phyloP scores from a whole-genome alignment of 2,113 vertebrate genomes.

The Osmerus eperlanus region DNA sequence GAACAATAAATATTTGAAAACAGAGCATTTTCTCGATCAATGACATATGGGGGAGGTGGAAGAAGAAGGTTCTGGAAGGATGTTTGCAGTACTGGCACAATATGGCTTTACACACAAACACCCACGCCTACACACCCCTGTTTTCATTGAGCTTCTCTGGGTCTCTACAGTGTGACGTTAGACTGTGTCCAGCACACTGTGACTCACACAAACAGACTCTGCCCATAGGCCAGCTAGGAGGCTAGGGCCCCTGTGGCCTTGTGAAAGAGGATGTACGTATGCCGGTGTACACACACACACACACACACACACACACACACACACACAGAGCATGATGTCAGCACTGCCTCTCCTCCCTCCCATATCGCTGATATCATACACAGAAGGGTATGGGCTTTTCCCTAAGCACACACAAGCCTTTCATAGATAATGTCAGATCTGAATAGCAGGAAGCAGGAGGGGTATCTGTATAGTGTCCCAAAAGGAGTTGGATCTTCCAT shows the following conservation, averaged over 20 bases:
- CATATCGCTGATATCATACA: conserved; percentile 39
- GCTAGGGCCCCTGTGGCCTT: conserved; percentile 39
- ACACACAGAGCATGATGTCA: conserved; percentile 54
- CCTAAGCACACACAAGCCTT: conserved; percentile 20
- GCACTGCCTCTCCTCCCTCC: conserved; percentile 20
- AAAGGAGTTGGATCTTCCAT: conserved; percentile 26
- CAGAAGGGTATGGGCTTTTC: conserved; percentile 29
- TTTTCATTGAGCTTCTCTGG: conserved; percentile 53
- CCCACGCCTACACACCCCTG: conserved; percentile 31
- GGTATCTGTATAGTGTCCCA: conserved; percentile 1
- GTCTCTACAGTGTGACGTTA: conserved; percentile 54
- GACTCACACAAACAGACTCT: conserved; percentile 49
- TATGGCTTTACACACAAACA: neutral
- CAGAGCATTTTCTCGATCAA: conserved; percentile 15
- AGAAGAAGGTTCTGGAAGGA: conserved; percentile 13
- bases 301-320: conserved; percentile 1
- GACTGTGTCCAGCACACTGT: conserved; percentile 39
- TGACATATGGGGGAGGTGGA: conserved; percentile 17
- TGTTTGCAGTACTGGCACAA: conserved; percentile 42
- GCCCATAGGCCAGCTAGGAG: conserved; percentile 42
- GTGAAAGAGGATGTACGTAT: conserved; percentile 22
- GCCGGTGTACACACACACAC: neutral
- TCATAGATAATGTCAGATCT: conserved; percentile 16
- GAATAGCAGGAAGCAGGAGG: neutral
- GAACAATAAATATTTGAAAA: conserved; percentile 42